Evolutionary conservation across 2,113 vertebrate genomes (phyloP).

Genomic region (Jacana jacana): DNA sequence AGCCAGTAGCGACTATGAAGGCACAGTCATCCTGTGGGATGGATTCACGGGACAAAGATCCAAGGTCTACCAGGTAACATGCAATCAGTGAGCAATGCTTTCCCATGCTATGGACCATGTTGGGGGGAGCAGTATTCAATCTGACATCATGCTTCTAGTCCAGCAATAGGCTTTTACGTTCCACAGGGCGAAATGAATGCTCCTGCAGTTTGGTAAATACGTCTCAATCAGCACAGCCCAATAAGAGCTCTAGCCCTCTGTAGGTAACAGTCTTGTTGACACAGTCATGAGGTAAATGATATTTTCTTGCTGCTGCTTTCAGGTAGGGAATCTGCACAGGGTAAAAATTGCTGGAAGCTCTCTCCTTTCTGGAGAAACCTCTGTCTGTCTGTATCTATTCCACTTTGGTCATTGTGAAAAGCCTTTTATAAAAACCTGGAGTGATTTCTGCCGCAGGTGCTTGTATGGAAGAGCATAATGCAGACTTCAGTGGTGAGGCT

Average conservation of each 20-base stretch:
- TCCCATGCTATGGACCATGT: not conserved
- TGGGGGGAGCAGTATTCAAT: not conserved
- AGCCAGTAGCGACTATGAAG: slow-evolving; percentile 99
- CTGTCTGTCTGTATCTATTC: not conserved
- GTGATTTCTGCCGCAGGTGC: not conserved
- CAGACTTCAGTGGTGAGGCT: not conserved
- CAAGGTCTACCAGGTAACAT: slow-evolving; percentile 95
- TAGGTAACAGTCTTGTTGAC: not conserved
- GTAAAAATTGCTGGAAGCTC: not conserved
- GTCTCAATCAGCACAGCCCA: not conserved
- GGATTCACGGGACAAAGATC: slow-evolving; percentile 97
- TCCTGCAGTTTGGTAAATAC: not conserved
- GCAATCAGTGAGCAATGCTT: not conserved
- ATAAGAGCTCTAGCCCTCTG: not conserved
- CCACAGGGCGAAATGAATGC: not conserved
- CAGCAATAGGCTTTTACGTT: not conserved
- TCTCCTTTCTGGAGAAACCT: not conserved
- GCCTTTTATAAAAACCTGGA: not conserved
- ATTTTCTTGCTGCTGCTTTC: not conserved
- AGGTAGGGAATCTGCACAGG: not conserved
- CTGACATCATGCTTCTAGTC: not conserved
- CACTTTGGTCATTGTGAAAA: not conserved
- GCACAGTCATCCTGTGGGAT: slow-evolving; percentile 98
- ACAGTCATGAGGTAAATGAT: not conserved
- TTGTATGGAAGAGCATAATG: not conserved